phyloP scores from a whole-genome alignment of 2,113 vertebrate species.

The Pardalotus punctatus region DNA sequence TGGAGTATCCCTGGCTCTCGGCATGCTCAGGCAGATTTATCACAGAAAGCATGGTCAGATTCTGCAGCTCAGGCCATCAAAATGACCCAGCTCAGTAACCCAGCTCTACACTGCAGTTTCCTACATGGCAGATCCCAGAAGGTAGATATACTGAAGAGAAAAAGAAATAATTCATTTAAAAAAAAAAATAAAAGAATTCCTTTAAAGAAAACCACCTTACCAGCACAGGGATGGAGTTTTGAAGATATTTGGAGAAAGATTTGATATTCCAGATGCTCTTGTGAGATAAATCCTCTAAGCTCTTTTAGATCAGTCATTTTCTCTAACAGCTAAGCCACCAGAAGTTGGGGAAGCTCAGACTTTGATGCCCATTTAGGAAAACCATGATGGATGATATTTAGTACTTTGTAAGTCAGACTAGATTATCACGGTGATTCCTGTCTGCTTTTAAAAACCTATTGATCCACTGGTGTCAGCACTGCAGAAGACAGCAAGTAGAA shows the following conservation, averaged over 20 bases:
- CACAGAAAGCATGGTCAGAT: not conserved
- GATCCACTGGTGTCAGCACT: constrained; percentile 42
- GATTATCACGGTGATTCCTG: constrained; percentile 56
- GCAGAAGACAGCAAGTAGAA: constrained; percentile 43
- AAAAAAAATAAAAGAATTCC: fast-evolving
- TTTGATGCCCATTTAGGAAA: constrained; percentile 55
- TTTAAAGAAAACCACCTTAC: not conserved
- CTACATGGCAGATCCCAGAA: not conserved
- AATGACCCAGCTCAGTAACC: not conserved
- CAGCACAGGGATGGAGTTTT: not conserved
- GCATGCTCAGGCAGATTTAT: not conserved
- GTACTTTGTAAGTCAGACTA: constrained; percentile 62
- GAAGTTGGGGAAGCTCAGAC: constrained; percentile 22
- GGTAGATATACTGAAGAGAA: not conserved
- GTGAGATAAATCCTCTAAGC: constrained; percentile 53
- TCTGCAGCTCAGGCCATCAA: not conserved
- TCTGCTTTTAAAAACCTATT: constrained; percentile 61
- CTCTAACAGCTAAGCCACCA: constrained; percentile 29
- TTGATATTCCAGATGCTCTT: constrained; percentile 41
- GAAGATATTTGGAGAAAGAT: constrained; percentile 35
- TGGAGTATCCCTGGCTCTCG: not conserved
- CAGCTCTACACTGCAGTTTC: not conserved
- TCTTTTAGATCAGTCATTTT: constrained; percentile 48
- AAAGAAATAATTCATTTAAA: not conserved
- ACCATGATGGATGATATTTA: constrained; percentile 59